Conservation (phyloP, 2,888 invertebrate species). For the Platerodrilus igneus region DNA sequence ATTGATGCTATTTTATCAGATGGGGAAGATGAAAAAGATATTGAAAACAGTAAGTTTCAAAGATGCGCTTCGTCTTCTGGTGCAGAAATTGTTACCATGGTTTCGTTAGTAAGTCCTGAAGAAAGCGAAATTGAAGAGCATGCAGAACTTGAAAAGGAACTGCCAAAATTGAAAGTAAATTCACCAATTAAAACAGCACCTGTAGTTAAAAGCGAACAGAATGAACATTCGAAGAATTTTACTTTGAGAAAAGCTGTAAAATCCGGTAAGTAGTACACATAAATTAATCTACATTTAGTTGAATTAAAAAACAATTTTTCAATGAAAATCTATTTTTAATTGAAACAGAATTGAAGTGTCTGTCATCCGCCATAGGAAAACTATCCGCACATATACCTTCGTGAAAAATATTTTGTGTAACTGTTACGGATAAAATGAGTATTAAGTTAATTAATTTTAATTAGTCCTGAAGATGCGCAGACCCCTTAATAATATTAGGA, state of each 20-base stretch:
- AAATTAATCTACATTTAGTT: too few species aligned
- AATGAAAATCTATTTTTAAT: too few species aligned
- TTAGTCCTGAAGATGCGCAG: too few species aligned
- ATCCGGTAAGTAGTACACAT: conserved; percentile 37
- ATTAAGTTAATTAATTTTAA: too few species aligned
- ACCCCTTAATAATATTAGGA: too few species aligned
- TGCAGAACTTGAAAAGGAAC: conserved; percentile 22
- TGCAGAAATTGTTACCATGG: conserved; percentile 59
- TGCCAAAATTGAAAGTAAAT: conserved; percentile 19
- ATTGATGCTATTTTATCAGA: conserved; percentile 15
- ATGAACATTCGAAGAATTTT: conserved; percentile 33
- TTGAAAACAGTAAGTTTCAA: conserved; percentile 19
- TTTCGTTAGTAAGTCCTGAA: conserved; percentile 62
- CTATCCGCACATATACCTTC: too few species aligned
- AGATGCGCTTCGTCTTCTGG: conserved; percentile 36
- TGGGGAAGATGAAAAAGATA: conserved; percentile 13
- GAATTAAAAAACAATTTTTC: too few species aligned
- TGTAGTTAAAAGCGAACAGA: conserved; percentile 24
- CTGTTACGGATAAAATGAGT: too few species aligned
- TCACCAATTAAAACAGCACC: conserved; percentile 5
- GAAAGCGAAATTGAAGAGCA: conserved; percentile 59
- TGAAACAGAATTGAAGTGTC: too few species aligned
- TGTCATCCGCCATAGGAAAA: too few species aligned
- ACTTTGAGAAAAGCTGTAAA: conserved; percentile 44
- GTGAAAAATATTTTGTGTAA: too few species aligned